Conservation (phyloP, 2,797 vertebrate species). For the Smutsia gigantea region DNA sequence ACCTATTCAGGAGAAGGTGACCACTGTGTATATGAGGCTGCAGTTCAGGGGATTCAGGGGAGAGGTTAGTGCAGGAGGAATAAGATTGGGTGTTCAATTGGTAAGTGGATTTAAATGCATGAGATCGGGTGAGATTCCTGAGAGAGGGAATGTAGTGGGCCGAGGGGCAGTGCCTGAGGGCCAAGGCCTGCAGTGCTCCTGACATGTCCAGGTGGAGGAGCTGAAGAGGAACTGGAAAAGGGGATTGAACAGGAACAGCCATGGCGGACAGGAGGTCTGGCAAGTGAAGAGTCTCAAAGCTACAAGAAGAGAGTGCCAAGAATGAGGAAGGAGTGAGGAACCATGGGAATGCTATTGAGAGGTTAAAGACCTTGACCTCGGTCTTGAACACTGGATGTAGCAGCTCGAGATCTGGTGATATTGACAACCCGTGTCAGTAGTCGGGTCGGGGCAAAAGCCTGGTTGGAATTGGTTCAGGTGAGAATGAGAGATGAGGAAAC, state of each 20-base stretch:
- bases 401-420: not conserved
- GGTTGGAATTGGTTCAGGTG: not conserved
- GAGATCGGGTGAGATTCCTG: not conserved
- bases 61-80: not conserved
- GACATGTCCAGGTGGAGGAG: not conserved
- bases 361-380: not conserved
- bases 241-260: not conserved
- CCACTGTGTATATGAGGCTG: not conserved
- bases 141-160: not conserved
- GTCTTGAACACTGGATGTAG: not conserved
- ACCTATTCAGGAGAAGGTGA: not conserved
- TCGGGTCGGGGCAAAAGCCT: not conserved
- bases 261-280: not conserved
- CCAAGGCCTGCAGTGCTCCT: not conserved
- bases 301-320: not conserved
- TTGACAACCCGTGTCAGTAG: not conserved
- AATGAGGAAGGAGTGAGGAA: not conserved
- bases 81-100: not conserved
- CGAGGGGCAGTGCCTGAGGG: not conserved
- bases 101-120: not conserved
- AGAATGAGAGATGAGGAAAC: not conserved
- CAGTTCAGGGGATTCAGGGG: not conserved
- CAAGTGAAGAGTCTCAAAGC: not conserved
- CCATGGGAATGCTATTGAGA: fast-evolving
- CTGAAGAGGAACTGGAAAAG: not conserved